Evolutionary conservation across 2,113 vertebrate genomes (phyloP), one percentile per base, ranked within the genome.

Genomic region (Dicrurus megarhynchus): DNA sequence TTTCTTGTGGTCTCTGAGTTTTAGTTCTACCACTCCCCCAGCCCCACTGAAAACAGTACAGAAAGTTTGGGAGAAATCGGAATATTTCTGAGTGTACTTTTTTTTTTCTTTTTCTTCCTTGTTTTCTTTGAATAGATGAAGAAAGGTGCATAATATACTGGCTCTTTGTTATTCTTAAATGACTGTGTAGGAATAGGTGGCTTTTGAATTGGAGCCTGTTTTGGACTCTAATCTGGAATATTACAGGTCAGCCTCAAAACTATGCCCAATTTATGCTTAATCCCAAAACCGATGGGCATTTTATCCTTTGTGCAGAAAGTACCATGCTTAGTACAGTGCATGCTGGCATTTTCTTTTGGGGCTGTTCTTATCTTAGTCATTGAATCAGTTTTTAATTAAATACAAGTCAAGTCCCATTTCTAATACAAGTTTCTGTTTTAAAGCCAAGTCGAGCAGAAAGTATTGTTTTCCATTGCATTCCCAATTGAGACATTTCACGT

Each of bases 401-500:
- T n/a, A 49, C 3, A 13, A n/a, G 13, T 5, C 1, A 59, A 74
- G 11, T 47, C 35, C 1, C 9, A 16, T 13, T 82, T 63, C 8
- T 13, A 26, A 1, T 13, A 30, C 6, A 52, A 49, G 5, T 16
- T 60, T 74, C 41, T 67, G 27, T 18, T 90, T 52, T 39, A 73
- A 71, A 79, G 8, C 6, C 3, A 20, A 82, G 27, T 55, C 20
- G 13, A 26, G 10, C 11, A 41, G 32, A 56, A 81, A 44, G 23
- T 16, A 9, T 2, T 35, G 16, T 65, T 78, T 74, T 33, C 42
- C 21, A 4, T 14, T 1, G 1, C 18, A 2, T 74, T 61, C 19
- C 14, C 1, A 6, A 13, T 44, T 35, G 2, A 4, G 46, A 19
- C 6, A 3, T 30, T 27, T 49, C 4, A 0, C 8, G 3, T 28